A percentile compares a stretch with the other conserved stretches of the same genome.
These are phyloP conservation scores for Watsonalla cultraria DNA, from an alignment of 2,888 invertebrate genomes.

Conservation along the genomic window DNA sequence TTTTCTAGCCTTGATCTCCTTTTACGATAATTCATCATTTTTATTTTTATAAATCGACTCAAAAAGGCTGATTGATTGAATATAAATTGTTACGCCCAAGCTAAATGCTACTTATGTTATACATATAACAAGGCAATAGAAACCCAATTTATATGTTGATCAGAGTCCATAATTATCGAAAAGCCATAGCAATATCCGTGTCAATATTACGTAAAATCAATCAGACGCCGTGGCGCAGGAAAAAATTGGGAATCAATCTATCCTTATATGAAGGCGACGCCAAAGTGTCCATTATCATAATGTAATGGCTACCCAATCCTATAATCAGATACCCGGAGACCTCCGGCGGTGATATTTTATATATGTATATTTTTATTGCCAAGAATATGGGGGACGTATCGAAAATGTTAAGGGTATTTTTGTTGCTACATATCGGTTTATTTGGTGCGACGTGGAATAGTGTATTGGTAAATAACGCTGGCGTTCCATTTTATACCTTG, in stretches of 20 bases:
- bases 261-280: constrained; percentile 61
- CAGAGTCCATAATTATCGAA: constrained; percentile 35
- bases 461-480: not conserved
- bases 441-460: not conserved
- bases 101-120: too few species aligned
- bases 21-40: too few species aligned
- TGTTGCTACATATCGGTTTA: constrained; percentile 9
- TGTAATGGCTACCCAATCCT: constrained; percentile 64
- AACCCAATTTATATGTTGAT: not conserved
- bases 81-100: too few species aligned
- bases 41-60: too few species aligned
- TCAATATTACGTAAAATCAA: constrained; percentile 51
- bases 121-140: too few species aligned
- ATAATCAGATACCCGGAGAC: constrained; percentile 63
- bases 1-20: too few species aligned
- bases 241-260: constrained; percentile 70
- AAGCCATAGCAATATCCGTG: constrained; percentile 34
- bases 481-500: not conserved
- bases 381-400: constrained; percentile 41
- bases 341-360: constrained; percentile 49
- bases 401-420: constrained; percentile 49
- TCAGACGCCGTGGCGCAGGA: constrained; percentile 36
- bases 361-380: constrained; percentile 58
- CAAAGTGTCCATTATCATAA: constrained; percentile 65
- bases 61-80: too few species aligned